These are phyloP conservation scores for Jaculus jaculus DNA, from an alignment of 2,113 vertebrate species.

Conservation along the genomic window DNA sequence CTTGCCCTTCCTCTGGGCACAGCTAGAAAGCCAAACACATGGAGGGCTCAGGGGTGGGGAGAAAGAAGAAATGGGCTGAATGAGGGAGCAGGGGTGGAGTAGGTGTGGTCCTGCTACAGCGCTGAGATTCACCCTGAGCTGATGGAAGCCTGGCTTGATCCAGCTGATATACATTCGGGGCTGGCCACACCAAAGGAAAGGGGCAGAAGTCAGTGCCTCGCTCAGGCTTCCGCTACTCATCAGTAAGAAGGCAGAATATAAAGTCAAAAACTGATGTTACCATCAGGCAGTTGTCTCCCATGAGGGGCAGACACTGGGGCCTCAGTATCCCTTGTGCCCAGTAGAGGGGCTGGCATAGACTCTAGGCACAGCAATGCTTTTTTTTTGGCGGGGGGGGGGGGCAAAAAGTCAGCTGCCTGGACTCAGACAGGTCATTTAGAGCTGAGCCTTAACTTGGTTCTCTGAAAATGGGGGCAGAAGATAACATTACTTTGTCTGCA, in stretches of 20 bases:
- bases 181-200: neutral
- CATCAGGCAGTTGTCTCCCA: neutral
- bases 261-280: neutral
- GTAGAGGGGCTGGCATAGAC: neutral
- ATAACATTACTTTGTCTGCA: too few species aligned
- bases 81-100: neutral
- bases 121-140: neutral
- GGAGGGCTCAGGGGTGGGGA: neutral
- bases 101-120: neutral
- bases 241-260: rapidly evolving
- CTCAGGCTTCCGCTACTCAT: neutral
- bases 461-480: neutral
- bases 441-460: neutral
- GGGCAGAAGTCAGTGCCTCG: rapidly evolving
- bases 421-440: neutral
- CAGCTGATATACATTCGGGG: neutral
- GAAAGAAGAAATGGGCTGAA: neutral
- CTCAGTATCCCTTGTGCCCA: neutral
- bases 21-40: neutral
- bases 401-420: neutral
- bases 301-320: neutral
- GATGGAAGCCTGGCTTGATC: neutral
- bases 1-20: neutral
- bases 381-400: too few species aligned
- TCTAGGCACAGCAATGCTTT: too few species aligned